Base-by-base conservation (phyloP, 1,140 invertebrate genomes). In the Melitaea cinxia region DNA sequence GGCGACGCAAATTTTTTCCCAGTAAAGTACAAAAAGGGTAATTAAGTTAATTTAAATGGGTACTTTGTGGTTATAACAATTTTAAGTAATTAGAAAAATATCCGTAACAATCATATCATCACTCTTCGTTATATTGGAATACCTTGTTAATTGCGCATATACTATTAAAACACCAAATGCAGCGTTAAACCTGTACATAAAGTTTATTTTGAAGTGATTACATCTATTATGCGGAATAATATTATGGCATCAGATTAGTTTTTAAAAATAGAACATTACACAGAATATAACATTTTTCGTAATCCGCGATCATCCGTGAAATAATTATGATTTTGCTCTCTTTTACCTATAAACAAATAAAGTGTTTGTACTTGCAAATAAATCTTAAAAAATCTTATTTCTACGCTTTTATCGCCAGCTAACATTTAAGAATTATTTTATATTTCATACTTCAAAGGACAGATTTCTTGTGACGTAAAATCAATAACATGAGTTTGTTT, bases 301-400 rank as follows among this genome's bases (percentile, higher is more conserved):
- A 17, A 4, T 1, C 15, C 37, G 14, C 6, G 14, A 39, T n/a
- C 15, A 5, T 17, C 15, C 14, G 37, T 42, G 9, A 15, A 37
- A 42, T 17, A 14, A 42, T 42, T 42, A 17, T 17, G 15, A 17
- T 17, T 15, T 17, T 42, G 14, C 14, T 14, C 9, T 42, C 4
- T 7, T 42, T 42, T 7, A n/a, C 37, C 14, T 15, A 1, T 17
- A 42, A 42, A 42, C 10, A 33, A 14, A 2, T 17, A 17, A 42
- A 14, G 30, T n/a, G 30, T 7, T 33, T 33, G n/a, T 33, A n/a
- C n/a, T 33, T 33, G 0, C 2, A 33, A 12, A 12, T 33, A 33
- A 12, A 33, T 33, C n/a, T 33, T 33, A 83, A 75, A 80, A 81
- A 79, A 78, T 77, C 77, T 79, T 83, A 85, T 89, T 85, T 81